Evolutionary conservation across 2,888 invertebrate genomes (phyloP).

Genomic region (Mythimna ferrago): DNA sequence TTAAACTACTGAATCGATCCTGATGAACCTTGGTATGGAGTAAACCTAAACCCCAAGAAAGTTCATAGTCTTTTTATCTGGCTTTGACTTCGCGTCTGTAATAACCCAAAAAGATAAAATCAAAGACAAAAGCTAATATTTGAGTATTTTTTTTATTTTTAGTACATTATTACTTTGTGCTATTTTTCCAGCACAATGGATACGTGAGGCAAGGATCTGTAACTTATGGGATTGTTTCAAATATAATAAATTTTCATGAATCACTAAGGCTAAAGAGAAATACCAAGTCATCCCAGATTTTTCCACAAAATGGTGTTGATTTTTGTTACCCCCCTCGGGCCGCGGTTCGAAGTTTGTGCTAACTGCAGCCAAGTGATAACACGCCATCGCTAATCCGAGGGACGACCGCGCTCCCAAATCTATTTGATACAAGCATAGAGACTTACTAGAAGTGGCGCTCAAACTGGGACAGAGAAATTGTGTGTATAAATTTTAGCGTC

Average conservation of each 20-base stretch:
- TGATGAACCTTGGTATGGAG: too few species aligned
- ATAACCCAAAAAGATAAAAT: too few species aligned
- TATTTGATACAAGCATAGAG: slow-evolving; percentile 69
- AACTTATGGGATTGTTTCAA: not conserved
- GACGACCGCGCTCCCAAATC: slow-evolving; percentile 78
- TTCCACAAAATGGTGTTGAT: slow-evolving; percentile 55
- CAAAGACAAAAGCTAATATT: not conserved
- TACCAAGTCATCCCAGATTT: slow-evolving; percentile 44
- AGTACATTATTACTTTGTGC: too few species aligned
- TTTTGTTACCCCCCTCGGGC: slow-evolving; percentile 58
- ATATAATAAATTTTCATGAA: not conserved
- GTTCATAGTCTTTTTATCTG: too few species aligned
- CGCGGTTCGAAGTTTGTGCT: slow-evolving; percentile 70
- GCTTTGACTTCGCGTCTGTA: too few species aligned
- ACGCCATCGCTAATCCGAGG: slow-evolving; percentile 80
- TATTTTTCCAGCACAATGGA: not conserved
- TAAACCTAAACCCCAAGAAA: too few species aligned
- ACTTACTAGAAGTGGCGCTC: slow-evolving; percentile 60
- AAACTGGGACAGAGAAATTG: not conserved
- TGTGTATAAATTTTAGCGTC: not conserved
- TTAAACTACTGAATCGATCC: too few species aligned
- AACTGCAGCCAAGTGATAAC: slow-evolving; percentile 85
- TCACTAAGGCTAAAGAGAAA: slow-evolving; percentile 6
- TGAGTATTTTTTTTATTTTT: too few species aligned
- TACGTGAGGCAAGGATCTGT: not conserved